phyloP scores from a whole-genome alignment of 30 jellyfish, hydroid and myxozoan species.

The Catostylus mosaicus region DNA sequence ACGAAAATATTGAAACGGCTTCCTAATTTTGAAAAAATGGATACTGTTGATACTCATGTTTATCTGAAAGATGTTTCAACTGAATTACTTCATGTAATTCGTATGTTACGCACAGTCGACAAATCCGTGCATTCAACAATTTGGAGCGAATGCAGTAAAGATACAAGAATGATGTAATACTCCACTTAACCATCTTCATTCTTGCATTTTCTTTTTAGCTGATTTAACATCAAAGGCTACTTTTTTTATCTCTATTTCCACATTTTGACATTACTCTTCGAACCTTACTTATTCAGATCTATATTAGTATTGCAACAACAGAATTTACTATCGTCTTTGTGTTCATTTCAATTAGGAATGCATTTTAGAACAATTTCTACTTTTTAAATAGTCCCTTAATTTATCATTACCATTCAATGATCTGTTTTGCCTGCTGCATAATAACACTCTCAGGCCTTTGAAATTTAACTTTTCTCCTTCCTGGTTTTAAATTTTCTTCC shows the following conservation, averaged over 20 bases:
- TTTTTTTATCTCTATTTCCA: neutral
- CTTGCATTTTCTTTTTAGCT: neutral
- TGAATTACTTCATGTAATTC: slow-evolving; percentile 19
- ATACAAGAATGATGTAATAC: slow-evolving; percentile 21
- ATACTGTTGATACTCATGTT: neutral
- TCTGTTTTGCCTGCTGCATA: too few species aligned
- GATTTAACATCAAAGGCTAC: too few species aligned
- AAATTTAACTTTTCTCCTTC: neutral
- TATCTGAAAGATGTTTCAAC: slow-evolving; percentile 25
- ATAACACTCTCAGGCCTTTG: too few species aligned
- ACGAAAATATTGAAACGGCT: slow-evolving; percentile 10
- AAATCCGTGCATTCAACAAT: slow-evolving; percentile 13
- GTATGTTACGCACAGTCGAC: slow-evolving; percentile 34
- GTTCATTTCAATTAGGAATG: too few species aligned
- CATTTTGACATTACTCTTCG: too few species aligned
- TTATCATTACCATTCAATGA: too few species aligned
- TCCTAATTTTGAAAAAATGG: slow-evolving; percentile 29
- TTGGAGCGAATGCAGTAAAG: slow-evolving; percentile 44
- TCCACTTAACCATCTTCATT: neutral
- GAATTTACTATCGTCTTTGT: too few species aligned
- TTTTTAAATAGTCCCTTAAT: too few species aligned
- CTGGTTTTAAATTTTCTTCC: neutral
- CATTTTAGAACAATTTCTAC: too few species aligned
- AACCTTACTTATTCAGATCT: too few species aligned
- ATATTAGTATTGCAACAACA: too few species aligned